phyloP scores from a whole-genome alignment of 2,888 invertebrate genomes.

The Pollenia angustigena region DNA sequence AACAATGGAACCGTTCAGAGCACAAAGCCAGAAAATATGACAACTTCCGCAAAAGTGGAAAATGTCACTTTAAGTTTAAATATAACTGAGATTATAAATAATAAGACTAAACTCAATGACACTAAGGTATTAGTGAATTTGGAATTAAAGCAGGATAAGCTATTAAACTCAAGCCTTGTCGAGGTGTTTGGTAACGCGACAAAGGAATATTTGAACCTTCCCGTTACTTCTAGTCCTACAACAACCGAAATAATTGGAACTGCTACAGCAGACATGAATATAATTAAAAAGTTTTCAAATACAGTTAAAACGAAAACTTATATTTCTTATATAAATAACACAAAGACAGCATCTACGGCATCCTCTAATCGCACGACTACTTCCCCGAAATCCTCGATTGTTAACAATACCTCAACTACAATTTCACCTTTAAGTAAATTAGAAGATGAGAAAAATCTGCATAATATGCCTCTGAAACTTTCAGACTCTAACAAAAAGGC shows the following conservation, averaged over 20 bases:
- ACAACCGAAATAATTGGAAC: neutral
- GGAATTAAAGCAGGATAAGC: neutral
- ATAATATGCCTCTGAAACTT: constrained; percentile 13
- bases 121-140: neutral
- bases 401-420: neutral
- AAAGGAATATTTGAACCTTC: neutral
- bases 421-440: constrained; percentile 57
- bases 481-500: constrained; percentile 19
- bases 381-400: neutral
- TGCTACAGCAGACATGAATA: neutral
- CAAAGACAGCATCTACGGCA: neutral
- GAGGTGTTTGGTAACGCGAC: neutral
- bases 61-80: neutral
- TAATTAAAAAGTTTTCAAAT: neutral
- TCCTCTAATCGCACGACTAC: neutral
- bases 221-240: neutral
- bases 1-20: neutral
- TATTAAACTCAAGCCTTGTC: neutral
- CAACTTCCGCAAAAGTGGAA: neutral
- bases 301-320: too few species aligned
- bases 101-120: neutral
- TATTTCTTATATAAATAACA: too few species aligned
- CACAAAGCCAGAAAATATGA: neutral
- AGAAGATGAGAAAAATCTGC: constrained; percentile 61
- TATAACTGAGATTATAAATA: neutral